Conservation (phyloP, 2,888 invertebrate genomes). For the Argyra leucocephala region DNA sequence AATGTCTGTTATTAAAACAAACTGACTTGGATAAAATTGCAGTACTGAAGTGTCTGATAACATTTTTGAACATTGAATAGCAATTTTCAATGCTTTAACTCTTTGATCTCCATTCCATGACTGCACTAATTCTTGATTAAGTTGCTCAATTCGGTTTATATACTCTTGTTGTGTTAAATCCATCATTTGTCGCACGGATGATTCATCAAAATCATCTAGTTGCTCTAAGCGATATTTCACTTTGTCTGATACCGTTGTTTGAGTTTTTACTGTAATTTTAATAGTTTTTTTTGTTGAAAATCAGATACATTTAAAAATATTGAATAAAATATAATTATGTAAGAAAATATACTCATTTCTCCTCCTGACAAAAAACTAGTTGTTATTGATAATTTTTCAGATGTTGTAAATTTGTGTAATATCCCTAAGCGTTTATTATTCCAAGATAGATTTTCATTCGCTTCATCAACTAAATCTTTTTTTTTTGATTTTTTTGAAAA, state of each 20-base stretch:
- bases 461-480: constrained; percentile 34
- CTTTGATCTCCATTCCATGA: constrained; percentile 94
- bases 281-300: constrained; percentile 39
- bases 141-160: constrained; percentile 73
- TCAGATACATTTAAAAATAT: not conserved
- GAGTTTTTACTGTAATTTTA: constrained; percentile 62
- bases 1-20: constrained; percentile 91
- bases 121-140: constrained; percentile 80
- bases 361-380: constrained; percentile 78
- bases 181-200: constrained; percentile 72
- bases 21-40: constrained; percentile 96
- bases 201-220: constrained; percentile 88
- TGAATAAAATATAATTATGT: constrained; percentile 9
- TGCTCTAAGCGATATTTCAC: constrained; percentile 86
- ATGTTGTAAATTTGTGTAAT: constrained; percentile 82
- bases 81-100: constrained; percentile 91
- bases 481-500: constrained; percentile 30
- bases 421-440: constrained; percentile 62
- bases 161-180: constrained; percentile 91
- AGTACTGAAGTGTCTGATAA: constrained; percentile 80
- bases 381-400: constrained; percentile 82
- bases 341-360: constrained; percentile 34
- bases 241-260: constrained; percentile 72
- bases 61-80: constrained; percentile 92
- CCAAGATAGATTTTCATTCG: constrained; percentile 59